Percentiles rank a stretch among this genome's conserved stretches.
These are phyloP conservation scores for Operophtera brumata DNA, from an alignment of 2,888 invertebrate species.

Conservation along the genomic window DNA sequence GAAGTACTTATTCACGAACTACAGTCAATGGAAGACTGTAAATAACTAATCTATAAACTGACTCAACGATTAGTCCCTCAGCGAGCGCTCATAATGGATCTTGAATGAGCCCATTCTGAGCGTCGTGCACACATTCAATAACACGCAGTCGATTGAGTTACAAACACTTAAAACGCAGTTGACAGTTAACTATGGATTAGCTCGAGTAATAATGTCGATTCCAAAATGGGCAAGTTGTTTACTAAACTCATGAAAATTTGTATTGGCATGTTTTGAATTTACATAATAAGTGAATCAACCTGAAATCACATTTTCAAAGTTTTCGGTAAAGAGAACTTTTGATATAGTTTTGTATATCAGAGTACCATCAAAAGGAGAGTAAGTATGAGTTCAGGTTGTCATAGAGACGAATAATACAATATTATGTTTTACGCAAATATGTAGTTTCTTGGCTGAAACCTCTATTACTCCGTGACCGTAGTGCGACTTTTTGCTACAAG, in stretches of 20 bases:
- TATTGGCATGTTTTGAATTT: too few species aligned
- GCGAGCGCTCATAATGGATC: slow-evolving; percentile 25
- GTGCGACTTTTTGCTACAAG: too few species aligned
- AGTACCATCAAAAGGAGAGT: too few species aligned
- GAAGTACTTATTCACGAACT: background rate
- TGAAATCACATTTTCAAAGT: too few species aligned
- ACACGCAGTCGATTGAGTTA: slow-evolving; percentile 20
- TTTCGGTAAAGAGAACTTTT: too few species aligned
- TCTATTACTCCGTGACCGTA: too few species aligned
- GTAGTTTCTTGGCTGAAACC: too few species aligned
- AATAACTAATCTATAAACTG: slow-evolving; percentile 13
- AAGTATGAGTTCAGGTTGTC: too few species aligned
- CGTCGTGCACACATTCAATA: slow-evolving; percentile 25
- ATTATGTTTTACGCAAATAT: too few species aligned
- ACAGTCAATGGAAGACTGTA: slow-evolving; percentile 5
- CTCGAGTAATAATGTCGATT: slow-evolving; percentile 3
- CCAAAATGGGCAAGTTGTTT: background rate
- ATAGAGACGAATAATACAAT: too few species aligned
- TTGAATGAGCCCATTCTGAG: slow-evolving; percentile 19
- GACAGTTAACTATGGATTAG: slow-evolving; percentile 10
- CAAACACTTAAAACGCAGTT: slow-evolving; percentile 25
- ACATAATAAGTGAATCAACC: too few species aligned
- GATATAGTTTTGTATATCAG: too few species aligned
- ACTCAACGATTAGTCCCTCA: slow-evolving; percentile 17
- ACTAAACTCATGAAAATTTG: background rate